phyloP scores from a whole-genome alignment of 2,113 vertebrate species.

The Chamaetylas fuelleborni region DNA sequence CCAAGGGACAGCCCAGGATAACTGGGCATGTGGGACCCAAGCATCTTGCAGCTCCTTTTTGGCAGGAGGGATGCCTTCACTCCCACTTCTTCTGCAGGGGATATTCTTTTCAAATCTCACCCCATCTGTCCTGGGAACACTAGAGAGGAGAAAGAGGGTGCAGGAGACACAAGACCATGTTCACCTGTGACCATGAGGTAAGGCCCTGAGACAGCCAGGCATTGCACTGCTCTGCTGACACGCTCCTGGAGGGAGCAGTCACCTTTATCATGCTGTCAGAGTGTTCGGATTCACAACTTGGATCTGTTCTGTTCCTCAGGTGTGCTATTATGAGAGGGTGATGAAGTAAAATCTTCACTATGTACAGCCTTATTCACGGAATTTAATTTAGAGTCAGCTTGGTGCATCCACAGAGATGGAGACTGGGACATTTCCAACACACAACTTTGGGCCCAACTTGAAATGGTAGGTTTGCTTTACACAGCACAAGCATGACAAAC shows the following conservation, averaged over 20 bases:
- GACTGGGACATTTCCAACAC: neutral
- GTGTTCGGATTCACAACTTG: neutral
- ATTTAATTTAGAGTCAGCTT: neutral
- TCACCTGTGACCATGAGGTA: neutral
- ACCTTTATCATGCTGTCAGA: neutral
- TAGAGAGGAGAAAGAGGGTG: accelerated
- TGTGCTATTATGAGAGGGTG: neutral
- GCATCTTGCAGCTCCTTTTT: neutral
- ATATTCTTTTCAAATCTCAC: neutral
- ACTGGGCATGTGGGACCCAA: accelerated
- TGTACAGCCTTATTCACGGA: neutral
- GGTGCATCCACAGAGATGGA: neutral
- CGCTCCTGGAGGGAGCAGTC: accelerated
- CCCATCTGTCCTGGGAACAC: neutral
- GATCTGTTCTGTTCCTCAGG: neutral
- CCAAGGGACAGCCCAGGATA: neutral
- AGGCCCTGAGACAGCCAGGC: neutral
- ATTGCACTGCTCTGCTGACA: accelerated
- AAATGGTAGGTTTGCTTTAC: neutral
- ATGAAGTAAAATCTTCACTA: neutral
- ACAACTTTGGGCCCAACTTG: accelerated
- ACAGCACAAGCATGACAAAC: neutral
- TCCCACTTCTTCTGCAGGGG: neutral
- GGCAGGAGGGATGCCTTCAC: neutral
- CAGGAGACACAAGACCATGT: neutral